Evolutionary conservation across 2,113 vertebrate species (phyloP), one percentile per base, ranked within the genome.

Genomic region (Syngnathus scovelli): DNA sequence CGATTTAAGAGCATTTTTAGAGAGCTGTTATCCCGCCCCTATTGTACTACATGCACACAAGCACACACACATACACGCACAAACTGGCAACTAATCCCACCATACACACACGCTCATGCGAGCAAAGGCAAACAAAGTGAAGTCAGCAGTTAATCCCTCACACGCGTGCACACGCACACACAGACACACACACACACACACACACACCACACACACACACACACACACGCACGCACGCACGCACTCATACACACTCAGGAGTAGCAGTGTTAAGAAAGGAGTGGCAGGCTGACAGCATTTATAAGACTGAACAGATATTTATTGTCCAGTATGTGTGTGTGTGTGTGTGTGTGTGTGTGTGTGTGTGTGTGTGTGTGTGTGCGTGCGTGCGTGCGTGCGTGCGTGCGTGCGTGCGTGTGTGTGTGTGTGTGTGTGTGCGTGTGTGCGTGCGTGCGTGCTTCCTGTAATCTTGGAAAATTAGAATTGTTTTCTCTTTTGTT

Each of bases 1-100:
- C 58, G 67, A 70, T 83, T 83, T 83, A 78, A 83, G 75, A 67
- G 79, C 68, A 76, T 78, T 86, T 84, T 74, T 61, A 74, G 78
- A 79, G 67, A 63, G 71, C 82, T 67, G 71, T 70, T 44, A 55
- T 38, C 70, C 58, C 61, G 18, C 77, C 75, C 66, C 70, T 67
- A 83, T 82, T 78, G 37, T 37, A 71, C 19, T 51, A 60, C 64
- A 67, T 44, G 41, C 39, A 55, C 58, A 23, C 38, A 11, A 27
- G 38, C 69, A 27, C 61, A 43, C 74, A 64, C 15, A 39, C 55
- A 64, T 21, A 52, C 49, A 21, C 61, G 66, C 44, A 63, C 23
- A 18, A 59, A 64, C 33, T 49, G 46, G 41, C n/a, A 23, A 62
- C 41, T 65, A 65, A 65, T 65, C 63, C 63, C 48, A 37, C 63